A percentile compares a stretch with the other conserved stretches of the same genome.
Evolutionary conservation across 2,888 invertebrate species (phyloP).

Genomic region (Clanis bilineata): DNA sequence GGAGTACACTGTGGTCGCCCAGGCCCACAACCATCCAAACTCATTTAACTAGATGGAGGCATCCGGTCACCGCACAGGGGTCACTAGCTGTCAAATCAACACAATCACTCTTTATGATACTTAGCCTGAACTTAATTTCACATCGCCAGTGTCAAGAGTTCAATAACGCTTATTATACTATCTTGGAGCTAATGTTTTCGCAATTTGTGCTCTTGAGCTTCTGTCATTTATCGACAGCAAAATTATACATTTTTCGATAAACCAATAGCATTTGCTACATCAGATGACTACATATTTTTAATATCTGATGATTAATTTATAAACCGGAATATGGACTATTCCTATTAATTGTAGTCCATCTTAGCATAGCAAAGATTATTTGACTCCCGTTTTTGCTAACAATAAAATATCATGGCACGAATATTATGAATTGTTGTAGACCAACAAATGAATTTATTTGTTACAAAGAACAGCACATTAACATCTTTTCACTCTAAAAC

Average conservation of each 20-base stretch:
- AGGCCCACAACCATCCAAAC: slow-evolving; percentile 38
- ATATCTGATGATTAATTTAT: background rate
- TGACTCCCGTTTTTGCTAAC: background rate
- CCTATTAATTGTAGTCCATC: background rate
- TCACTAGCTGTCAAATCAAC: slow-evolving; percentile 50
- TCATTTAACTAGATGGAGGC: slow-evolving; percentile 47
- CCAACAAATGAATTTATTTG: background rate
- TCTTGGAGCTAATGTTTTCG: background rate
- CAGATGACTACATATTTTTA: too few relatives aligned
- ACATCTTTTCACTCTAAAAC: too few relatives aligned
- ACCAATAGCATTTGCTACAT: background rate
- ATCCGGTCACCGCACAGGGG: slow-evolving; percentile 51
- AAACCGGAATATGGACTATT: background rate
- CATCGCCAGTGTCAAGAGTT: slow-evolving; percentile 29
- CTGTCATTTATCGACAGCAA: background rate
- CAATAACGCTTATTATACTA: slow-evolving; percentile 14
- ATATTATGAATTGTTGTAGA: background rate
- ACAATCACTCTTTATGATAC: slow-evolving; percentile 43
- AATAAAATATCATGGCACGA: background rate
- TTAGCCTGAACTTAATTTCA: slow-evolving; percentile 32
- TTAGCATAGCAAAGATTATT: background rate
- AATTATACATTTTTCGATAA: background rate
- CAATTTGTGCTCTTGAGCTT: background rate
- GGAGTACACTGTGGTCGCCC: slow-evolving; percentile 33
- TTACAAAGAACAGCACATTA: too few relatives aligned